phyloP scores from a whole-genome alignment of 2,888 invertebrate genomes.

The Nomada fucata region DNA sequence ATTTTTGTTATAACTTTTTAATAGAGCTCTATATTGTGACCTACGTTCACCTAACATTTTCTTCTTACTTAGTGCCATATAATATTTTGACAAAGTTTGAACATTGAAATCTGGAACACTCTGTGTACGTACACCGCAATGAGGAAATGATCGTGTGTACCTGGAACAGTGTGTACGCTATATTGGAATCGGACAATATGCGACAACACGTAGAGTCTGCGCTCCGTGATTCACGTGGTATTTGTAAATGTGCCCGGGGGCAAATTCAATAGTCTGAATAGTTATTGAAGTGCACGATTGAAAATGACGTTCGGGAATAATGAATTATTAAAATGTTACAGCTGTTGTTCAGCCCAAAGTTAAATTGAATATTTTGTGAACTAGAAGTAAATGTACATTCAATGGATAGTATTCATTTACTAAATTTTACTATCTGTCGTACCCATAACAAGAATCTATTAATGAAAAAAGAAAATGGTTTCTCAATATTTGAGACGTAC shows the following conservation, averaged over 20 bases:
- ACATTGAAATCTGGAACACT: background rate
- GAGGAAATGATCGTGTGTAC: slow-evolving; percentile 20
- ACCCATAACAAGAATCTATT: too few relatives aligned
- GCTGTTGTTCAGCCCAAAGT: background rate
- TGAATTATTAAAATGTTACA: background rate
- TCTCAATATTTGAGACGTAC: too few relatives aligned
- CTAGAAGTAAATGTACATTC: background rate
- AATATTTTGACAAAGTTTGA: background rate
- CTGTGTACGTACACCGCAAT: background rate
- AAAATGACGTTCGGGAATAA: background rate
- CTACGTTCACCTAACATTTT: too few relatives aligned
- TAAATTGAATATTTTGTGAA: background rate
- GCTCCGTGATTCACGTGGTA: slow-evolving; percentile 14
- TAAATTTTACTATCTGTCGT: too few relatives aligned
- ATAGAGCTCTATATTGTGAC: too few relatives aligned
- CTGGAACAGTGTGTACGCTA: background rate
- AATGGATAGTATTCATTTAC: too few relatives aligned
- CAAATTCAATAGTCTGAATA: slow-evolving; percentile 14
- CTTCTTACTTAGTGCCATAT: too few relatives aligned
- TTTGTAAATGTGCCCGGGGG: slow-evolving; percentile 20
- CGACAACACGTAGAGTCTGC: slow-evolving; percentile 20
- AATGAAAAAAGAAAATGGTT: too few relatives aligned
- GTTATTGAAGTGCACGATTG: slow-evolving; percentile 8
- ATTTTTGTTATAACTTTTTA: too few relatives aligned
- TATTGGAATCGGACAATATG: slow-evolving; percentile 27